Base-by-base conservation (phyloP, 2,888 invertebrate genomes). In the Polyploca ridens region DNA sequence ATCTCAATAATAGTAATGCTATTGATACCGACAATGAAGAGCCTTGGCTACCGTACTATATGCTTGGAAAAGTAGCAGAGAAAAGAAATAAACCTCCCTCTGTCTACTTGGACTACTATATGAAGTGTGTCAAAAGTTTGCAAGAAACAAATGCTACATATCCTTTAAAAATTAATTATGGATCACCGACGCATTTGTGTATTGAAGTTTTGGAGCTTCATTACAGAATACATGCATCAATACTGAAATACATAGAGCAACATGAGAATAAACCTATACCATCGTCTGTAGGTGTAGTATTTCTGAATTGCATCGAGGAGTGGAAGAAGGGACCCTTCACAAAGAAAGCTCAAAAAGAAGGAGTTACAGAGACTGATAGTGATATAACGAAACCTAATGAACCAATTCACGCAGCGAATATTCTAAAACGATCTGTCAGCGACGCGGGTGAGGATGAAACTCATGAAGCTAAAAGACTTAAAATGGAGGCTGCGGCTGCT, bases 41-140 rank as follows among this genome's bases (percentile, higher is more conserved):
- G 82, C 95, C 97, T 66, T 99, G 99, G 99, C 93, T 99, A 46
- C 96, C 97, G 81, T 97, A 98, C 86, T 99, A 99, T 83, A 98
- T 99, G 97, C 93, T 99, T n/a, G 99, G 98, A 0, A 99, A 99
- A 95, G 97, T 99, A 63, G 96, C 97, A 0, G 99, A 99, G 87
- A 99, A 99, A 83, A 95, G 96, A 67, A 96, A 96, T 72, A 96
- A 96, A 71, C 95, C 96, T 65, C 97, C 98, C 0, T 94, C 95
- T 14, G 93, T 96, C 33, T 98, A 96, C 88, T 92, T 99, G 60
- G 95, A 96, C 72, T 97, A 97, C 90, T 99, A 98, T 85, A 92
- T 96, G 78, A 96, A 96, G 95, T 97, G 98, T 5, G 96, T 96
- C 16, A 95, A 96, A 78, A 95, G 96, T 82, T 93, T 99, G 16